Evolutionary conservation across 2,797 vertebrate genomes (phyloP).

Genomic region (Galaxias olidus): DNA sequence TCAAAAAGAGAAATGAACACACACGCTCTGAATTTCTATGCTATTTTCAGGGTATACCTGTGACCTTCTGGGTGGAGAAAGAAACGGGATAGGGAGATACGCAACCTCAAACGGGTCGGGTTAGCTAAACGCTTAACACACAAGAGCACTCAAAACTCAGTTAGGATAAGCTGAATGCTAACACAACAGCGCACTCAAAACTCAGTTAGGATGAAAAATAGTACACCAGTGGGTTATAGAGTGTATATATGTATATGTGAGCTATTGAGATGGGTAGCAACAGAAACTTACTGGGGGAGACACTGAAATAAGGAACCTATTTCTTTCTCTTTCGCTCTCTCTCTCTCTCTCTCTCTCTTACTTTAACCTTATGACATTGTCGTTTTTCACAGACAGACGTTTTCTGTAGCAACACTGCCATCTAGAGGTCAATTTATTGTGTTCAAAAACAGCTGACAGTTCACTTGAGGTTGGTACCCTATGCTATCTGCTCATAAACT

Average conservation of each 20-base stretch:
- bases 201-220: conserved; percentile 28
- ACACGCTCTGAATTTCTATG: too few species aligned
- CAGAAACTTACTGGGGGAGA: too few species aligned
- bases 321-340: too few species aligned
- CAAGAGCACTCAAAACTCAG: conserved; percentile 56
- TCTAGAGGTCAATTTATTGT: conserved; percentile 48
- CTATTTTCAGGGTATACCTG: too few species aligned
- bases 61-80: too few species aligned
- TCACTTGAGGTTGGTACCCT: conserved; percentile 36
- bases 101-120: too few species aligned
- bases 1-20: too few species aligned
- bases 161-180: conserved; percentile 52
- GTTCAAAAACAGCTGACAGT: not conserved
- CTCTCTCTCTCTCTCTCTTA: too few species aligned
- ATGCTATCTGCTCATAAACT: conserved; percentile 67
- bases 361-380: not conserved
- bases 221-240: conserved; percentile 34
- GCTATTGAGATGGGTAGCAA: too few species aligned
- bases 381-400: not conserved
- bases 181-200: too few species aligned
- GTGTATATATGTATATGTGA: not conserved
- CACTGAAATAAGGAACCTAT: too few species aligned
- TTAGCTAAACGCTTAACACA: not conserved
- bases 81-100: too few species aligned
- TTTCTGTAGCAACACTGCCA: conserved; percentile 61